phyloP scores from a whole-genome alignment of 2,888 invertebrate species.

The Lepidonotus clava region DNA sequence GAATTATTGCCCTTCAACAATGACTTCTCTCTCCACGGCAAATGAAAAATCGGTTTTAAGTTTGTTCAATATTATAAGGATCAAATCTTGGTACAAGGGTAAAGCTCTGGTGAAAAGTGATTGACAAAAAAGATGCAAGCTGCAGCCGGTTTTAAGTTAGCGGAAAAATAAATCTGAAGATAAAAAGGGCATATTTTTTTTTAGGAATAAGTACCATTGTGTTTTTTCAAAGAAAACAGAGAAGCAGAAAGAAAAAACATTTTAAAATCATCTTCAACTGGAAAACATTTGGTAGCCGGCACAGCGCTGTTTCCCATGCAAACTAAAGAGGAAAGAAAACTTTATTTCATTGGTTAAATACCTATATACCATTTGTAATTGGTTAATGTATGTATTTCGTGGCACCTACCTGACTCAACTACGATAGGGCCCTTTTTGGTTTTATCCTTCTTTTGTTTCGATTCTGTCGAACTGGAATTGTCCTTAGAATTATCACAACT shows the following conservation, averaged over 20 bases:
- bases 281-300: neutral
- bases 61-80: too few species aligned
- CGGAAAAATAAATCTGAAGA: neutral
- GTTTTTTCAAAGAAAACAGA: neutral
- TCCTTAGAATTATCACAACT: slow-evolving; percentile 44
- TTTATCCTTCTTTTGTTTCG: neutral
- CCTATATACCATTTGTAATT: neutral
- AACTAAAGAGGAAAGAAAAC: too few species aligned
- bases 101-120: too few species aligned
- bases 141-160: neutral
- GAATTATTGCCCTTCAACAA: neutral
- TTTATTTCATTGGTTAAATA: neutral
- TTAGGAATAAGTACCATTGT: too few species aligned
- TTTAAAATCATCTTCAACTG: neutral
- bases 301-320: neutral
- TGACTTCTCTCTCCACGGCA: slow-evolving; percentile 30
- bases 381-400: neutral
- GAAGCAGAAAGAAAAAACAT: neutral
- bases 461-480: neutral
- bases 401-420: slow-evolving; percentile 38
- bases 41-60: too few species aligned
- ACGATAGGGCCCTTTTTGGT: slow-evolving; percentile 41
- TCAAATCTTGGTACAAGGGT: too few species aligned
- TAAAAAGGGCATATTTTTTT: neutral
- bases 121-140: neutral